Evolutionary conservation across 2,888 invertebrate species (phyloP).

Genomic region (Bellardia pandia): DNA sequence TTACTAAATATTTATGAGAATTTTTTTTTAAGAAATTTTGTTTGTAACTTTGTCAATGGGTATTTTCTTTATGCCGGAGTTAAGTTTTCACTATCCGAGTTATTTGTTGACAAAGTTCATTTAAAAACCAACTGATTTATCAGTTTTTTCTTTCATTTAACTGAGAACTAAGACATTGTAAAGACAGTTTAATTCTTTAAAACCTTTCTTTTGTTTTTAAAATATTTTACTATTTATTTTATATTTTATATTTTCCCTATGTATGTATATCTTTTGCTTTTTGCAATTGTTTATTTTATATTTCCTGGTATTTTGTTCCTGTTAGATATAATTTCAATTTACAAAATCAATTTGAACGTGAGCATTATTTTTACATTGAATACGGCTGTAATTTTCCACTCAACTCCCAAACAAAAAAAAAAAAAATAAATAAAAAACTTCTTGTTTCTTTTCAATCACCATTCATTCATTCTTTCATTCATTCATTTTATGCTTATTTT

Average conservation of each 20-base stretch:
- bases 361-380: slow-evolving; percentile 6
- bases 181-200: too few species aligned
- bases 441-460: not conserved
- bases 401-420: not conserved
- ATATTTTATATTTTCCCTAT: not conserved
- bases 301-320: not conserved
- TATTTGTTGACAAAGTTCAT: too few species aligned
- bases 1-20: too few species aligned
- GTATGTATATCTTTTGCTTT: too few species aligned
- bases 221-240: not conserved
- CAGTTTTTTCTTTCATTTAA: too few species aligned
- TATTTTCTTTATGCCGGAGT: too few species aligned
- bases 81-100: too few species aligned
- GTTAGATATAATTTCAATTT: not conserved
- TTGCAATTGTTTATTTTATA: not conserved
- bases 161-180: too few species aligned
- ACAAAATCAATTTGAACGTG: slow-evolving; percentile 12
- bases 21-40: too few species aligned
- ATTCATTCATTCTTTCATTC: not conserved
- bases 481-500: not conserved
- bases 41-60: too few species aligned
- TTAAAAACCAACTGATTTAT: too few species aligned
- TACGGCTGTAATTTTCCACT: not conserved
- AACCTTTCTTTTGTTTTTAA: not conserved
- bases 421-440: not conserved